These are phyloP conservation scores for Pomatorhinus ruficollis DNA, from an alignment of 2,113 vertebrate species.

Conservation along the genomic window DNA sequence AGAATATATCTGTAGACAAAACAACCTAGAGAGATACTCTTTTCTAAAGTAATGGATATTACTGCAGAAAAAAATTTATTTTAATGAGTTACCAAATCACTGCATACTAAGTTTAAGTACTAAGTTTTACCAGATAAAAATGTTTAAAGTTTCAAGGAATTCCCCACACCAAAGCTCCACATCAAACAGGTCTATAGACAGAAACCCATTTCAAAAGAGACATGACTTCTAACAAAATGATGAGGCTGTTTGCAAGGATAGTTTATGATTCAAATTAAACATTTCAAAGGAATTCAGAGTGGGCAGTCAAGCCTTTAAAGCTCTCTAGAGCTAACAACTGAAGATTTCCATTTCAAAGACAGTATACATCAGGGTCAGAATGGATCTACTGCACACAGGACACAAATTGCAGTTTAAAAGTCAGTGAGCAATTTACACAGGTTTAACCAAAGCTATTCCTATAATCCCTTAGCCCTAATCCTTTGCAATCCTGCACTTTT, in stretches of 20 bases:
- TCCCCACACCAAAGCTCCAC: background rate
- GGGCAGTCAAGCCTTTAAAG: slow-evolving; percentile 1
- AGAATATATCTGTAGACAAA: background rate
- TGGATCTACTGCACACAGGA: background rate
- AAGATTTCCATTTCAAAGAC: slow-evolving; percentile 54
- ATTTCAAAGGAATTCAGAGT: slow-evolving; percentile 34
- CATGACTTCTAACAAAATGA: background rate
- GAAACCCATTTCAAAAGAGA: background rate
- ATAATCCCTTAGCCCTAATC: background rate
- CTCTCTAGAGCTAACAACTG: background rate
- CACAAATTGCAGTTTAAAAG: background rate
- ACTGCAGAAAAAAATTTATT: background rate
- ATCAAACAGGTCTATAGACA: background rate
- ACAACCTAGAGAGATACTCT: background rate
- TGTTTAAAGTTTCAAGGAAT: background rate
- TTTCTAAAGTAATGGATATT: background rate
- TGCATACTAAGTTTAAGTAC: background rate
- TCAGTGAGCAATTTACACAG: background rate
- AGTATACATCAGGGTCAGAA: background rate
- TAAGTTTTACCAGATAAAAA: background rate
- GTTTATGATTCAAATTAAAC: slow-evolving; percentile 45
- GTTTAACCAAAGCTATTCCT: background rate
- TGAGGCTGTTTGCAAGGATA: background rate
- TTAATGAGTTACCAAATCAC: background rate
- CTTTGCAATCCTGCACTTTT: background rate